Conservation (phyloP, 2,797 vertebrate genomes). For the Staurois parvus region DNA sequence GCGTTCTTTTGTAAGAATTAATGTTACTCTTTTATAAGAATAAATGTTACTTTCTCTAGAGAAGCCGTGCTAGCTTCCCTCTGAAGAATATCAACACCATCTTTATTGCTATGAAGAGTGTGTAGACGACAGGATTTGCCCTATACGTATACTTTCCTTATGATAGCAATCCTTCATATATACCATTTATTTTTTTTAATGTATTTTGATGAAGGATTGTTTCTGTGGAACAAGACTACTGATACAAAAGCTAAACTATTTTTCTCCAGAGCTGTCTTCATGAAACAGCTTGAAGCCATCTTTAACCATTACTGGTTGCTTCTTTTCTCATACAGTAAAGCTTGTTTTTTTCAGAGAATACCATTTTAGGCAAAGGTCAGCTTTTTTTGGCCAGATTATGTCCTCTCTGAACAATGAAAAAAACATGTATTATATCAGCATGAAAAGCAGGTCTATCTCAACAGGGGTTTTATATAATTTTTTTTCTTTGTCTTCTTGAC, state of each 20-base stretch:
- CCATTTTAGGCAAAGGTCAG: conserved; percentile 17
- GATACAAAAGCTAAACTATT: conserved; percentile 24
- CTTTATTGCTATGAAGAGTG: background rate
- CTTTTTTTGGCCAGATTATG: background rate
- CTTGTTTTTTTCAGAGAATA: conserved; percentile 6
- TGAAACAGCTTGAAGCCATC: conserved; percentile 34
- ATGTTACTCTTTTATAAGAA: too few relatives aligned
- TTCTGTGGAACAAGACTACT: conserved; percentile 1
- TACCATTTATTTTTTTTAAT: conserved; percentile 35
- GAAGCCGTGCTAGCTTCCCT: background rate
- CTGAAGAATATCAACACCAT: background rate
- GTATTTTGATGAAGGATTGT: conserved; percentile 22
- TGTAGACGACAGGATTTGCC: conserved; percentile 6
- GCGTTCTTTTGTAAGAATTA: too few relatives aligned
- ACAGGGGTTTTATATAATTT: too few relatives aligned
- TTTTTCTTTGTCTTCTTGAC: too few relatives aligned
- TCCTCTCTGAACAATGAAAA: background rate
- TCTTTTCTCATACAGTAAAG: conserved; percentile 17
- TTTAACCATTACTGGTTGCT: conserved; percentile 15
- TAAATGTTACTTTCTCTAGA: background rate
- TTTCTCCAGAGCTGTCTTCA: conserved; percentile 23
- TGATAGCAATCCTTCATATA: conserved; percentile 22
- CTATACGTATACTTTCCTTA: conserved; percentile 6
- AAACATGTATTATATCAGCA: background rate
- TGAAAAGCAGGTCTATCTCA: too few relatives aligned